Percentiles rank a stretch among this genome's conserved stretches.
Evolutionary conservation across 2,888 invertebrate species (phyloP).

Genomic region (Lacanobia wlatinum): DNA sequence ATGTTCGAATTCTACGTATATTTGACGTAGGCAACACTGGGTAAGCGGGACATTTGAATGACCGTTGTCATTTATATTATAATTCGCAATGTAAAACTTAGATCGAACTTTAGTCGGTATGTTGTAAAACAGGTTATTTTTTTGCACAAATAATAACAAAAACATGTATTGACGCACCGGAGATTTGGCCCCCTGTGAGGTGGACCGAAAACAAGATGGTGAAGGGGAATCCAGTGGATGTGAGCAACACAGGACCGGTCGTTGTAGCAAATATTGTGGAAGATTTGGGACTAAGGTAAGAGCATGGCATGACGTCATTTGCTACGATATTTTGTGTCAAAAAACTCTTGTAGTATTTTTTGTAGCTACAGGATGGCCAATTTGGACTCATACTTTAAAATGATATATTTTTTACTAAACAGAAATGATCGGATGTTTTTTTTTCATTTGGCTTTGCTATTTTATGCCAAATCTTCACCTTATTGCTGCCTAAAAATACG

Average conservation of each 20-base stretch:
- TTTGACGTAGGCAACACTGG: neutral
- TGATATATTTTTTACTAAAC: no score
- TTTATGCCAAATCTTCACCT: no score
- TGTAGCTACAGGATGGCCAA: no score
- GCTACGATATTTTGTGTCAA: no score
- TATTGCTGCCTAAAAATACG: no score
- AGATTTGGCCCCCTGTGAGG: neutral
- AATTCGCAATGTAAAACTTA: neutral
- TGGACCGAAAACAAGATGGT: neutral
- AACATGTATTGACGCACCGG: neutral
- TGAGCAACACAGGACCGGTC: neutral
- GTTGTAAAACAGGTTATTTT: neutral
- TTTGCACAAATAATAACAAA: conserved; percentile 2
- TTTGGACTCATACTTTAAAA: no score
- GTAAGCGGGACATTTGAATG: neutral
- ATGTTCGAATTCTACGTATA: neutral
- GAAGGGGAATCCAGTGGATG: neutral
- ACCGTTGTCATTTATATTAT: no score
- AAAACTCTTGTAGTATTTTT: no score
- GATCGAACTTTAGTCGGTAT: neutral
- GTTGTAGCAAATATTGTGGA: neutral
- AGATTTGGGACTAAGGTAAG: no score
- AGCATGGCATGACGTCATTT: no score
- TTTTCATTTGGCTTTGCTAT: no score
- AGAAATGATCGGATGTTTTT: no score